Evolutionary conservation across 1,140 invertebrate genomes (phyloP), one percentile per base, ranked within the genome.

Genomic region (Calliopsis andreniformis): DNA sequence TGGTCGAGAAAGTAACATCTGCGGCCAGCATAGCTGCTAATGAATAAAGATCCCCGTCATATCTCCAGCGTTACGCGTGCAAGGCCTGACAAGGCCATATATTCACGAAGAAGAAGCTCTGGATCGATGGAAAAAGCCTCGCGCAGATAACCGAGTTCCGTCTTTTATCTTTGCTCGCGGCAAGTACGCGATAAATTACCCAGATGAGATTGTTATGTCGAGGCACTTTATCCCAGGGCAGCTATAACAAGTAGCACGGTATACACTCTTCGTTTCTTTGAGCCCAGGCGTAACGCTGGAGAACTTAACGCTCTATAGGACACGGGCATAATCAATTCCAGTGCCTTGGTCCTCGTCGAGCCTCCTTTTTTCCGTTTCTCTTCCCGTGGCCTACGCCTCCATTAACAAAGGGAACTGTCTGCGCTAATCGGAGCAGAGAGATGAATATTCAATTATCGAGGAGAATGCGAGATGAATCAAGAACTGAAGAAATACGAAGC

Each of bases 191-290:
- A 81, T 81, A 70, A 78, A 82, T 78, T 81, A 78, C n/a, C 30
- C 20, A 43, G 58, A 82, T 81, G 56, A 82, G 67, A 82, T 82
- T 82, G 49, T 81, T 82, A 77, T 66, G 49, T 68, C 62, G 55
- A 28, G 47, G 39, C 49, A 49, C 61, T 82, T 77, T 56, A 82
- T 82, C 55, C 53, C 45, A n/a, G 12, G 20, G 45, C 47, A 35
- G 64, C 23, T 59, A 53, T 76, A 68, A 79, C 63, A 53, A 79
- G 79, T 64, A 45, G 43, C 75, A 14, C 20, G 47, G 49, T 70
- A 39, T 39, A 49, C 51, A 66, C 47, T 67, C 18, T 45, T 53
- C 47, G 62, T 20, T 43, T 72, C 58, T 42, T 68, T 47, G 53
- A 53, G 43, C 28, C 18, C 0, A 42, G 39, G 32, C 39, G 39